phyloP scores from a whole-genome alignment of 2,113 vertebrate species.

The Neopipo cinnamomea region DNA sequence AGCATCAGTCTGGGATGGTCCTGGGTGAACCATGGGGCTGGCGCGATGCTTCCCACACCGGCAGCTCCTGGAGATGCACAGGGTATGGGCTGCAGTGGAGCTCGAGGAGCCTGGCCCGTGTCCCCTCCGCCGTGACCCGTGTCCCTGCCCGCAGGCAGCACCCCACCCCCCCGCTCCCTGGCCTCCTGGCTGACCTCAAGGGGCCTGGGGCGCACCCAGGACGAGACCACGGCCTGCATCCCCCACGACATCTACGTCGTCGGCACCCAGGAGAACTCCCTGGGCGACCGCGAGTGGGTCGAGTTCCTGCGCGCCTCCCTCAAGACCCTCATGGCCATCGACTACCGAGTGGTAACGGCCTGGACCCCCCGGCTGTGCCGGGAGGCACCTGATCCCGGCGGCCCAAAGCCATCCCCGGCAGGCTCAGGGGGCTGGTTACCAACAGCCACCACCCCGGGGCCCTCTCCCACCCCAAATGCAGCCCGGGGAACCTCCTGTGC shows the following conservation, averaged over 20 bases:
- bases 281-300: conserved; percentile 87
- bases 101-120: fast-evolving
- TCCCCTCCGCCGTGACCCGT: fast-evolving
- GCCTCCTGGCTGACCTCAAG: conserved; percentile 84
- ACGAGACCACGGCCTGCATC: conserved; percentile 74
- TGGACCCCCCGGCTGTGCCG: background rate
- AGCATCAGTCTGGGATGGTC: background rate
- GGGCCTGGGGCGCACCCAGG: conserved; percentile 79
- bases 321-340: conserved; percentile 76
- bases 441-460: fast-evolving
- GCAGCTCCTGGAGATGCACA: fast-evolving
- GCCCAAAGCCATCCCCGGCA: background rate
- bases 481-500: background rate
- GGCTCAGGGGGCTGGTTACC: background rate
- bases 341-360: conserved; percentile 79
- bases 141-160: conserved; percentile 68
- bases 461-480: background rate
- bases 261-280: conserved; percentile 87
- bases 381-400: background rate
- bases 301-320: conserved; percentile 80
- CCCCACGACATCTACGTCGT: conserved; percentile 86
- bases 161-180: conserved; percentile 77
- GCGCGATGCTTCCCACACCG: fast-evolving
- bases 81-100: background rate
- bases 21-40: fast-evolving